phyloP scores from a whole-genome alignment of 2,113 vertebrate species.

The Passer domesticus region DNA sequence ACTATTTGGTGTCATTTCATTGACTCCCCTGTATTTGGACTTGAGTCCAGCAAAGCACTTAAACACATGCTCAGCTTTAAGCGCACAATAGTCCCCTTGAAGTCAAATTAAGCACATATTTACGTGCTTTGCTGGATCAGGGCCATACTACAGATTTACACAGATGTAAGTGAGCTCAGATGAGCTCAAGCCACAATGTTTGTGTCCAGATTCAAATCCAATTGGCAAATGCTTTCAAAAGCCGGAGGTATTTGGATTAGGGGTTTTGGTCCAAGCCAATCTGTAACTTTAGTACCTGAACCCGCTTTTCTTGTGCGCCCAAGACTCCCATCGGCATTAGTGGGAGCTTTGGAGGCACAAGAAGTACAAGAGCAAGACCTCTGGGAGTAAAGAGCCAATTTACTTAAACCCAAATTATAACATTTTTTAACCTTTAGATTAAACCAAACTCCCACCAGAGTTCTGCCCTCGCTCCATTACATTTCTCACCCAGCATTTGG shows the following conservation, averaged over 20 bases:
- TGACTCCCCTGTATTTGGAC: conserved; percentile 60
- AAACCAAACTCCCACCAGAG: conserved; percentile 58
- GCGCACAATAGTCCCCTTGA: conserved; percentile 66
- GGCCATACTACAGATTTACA: conserved; percentile 71
- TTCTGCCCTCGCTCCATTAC: conserved; percentile 29
- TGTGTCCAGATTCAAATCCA: conserved; percentile 70
- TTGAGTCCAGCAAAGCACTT: conserved; percentile 65
- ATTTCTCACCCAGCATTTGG: conserved; percentile 59
- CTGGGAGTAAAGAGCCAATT: conserved; percentile 58
- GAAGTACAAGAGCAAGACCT: conserved; percentile 51
- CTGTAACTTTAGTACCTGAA: conserved; percentile 71
- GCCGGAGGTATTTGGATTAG: conserved; percentile 64
- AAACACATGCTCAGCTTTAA: conserved; percentile 65
- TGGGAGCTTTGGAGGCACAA: conserved; percentile 58
- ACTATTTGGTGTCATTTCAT: conserved; percentile 52
- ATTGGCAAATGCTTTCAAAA: conserved; percentile 69
- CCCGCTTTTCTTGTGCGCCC: conserved; percentile 47
- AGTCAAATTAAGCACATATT: conserved; percentile 71
- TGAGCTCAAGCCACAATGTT: conserved; percentile 69
- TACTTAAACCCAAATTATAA: conserved; percentile 68
- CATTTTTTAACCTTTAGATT: conserved; percentile 67
- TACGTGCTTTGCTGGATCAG: conserved; percentile 55
- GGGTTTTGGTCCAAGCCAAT: conserved; percentile 67
- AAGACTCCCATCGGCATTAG: conserved; percentile 60
- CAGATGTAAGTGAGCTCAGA: conserved; percentile 71